phyloP scores from a whole-genome alignment of 2,113 vertebrate genomes.

The Trinectes maculatus region DNA sequence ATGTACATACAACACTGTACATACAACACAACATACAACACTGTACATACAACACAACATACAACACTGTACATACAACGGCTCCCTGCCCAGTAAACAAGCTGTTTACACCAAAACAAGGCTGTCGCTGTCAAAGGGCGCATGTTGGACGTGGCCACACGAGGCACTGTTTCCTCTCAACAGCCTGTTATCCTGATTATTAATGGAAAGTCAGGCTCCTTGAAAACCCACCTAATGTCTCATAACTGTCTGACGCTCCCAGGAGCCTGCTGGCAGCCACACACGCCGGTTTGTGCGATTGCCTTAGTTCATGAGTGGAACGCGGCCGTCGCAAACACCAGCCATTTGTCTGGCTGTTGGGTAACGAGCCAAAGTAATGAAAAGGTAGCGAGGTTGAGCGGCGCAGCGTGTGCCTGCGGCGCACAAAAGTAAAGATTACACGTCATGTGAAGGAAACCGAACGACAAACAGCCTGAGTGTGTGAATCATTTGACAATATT shows the following conservation, averaged over 20 bases:
- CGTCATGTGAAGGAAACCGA: not conserved
- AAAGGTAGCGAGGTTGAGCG: conserved; percentile 21
- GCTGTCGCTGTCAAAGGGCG: not conserved
- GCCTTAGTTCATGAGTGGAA: conserved; percentile 56
- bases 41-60: too few relatives aligned
- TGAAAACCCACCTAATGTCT: conserved; percentile 16
- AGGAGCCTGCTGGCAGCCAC: conserved; percentile 15
- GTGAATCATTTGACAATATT: not conserved
- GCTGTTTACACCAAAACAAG: not conserved
- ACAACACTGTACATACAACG: too few relatives aligned
- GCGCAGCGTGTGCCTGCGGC: too few relatives aligned
- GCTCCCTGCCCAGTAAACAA: too few relatives aligned
- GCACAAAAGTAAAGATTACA: too few relatives aligned
- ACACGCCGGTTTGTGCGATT: conserved; percentile 30
- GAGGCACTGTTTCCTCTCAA: not conserved
- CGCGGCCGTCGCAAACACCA: conserved; percentile 46
- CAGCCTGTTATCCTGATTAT: conserved; percentile 20
- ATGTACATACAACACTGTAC: too few relatives aligned
- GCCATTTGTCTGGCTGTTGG: conserved; percentile 50
- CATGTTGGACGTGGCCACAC: not conserved
- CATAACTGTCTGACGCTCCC: conserved; percentile 12
- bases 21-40: too few relatives aligned
- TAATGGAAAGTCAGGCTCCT: not conserved
- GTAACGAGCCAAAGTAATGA: conserved; percentile 56
- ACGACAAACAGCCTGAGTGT: not conserved